A percentile compares a stretch with the other conserved stretches of the same genome.
Evolutionary conservation across 1,140 invertebrate genomes (phyloP).

Genomic region (Cydia strobilella): DNA sequence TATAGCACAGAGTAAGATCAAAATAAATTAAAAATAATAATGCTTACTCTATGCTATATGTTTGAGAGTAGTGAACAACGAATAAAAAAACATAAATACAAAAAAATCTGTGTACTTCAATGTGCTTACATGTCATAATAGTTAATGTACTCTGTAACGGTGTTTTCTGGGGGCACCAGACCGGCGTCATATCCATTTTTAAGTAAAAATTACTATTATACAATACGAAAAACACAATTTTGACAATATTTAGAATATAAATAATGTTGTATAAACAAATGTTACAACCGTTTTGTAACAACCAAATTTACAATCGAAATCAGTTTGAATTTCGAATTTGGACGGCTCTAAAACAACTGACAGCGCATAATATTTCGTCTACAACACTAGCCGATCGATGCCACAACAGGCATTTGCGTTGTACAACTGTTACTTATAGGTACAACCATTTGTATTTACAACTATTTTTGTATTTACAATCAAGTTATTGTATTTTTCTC

Average conservation of each 20-base stretch:
- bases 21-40: conserved; percentile 27
- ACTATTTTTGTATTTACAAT: conserved; percentile 21
- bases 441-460: conserved; percentile 15
- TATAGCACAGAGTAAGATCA: conserved; percentile 52
- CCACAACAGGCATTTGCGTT: conserved; percentile 71
- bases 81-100: conserved; percentile 73
- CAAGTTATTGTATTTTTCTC: conserved; percentile 32
- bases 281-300: background rate
- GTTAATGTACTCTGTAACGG: conserved; percentile 64
- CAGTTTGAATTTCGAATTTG: conserved; percentile 20
- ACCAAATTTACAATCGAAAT: conserved; percentile 18
- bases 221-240: conserved; percentile 28
- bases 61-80: conserved; percentile 68
- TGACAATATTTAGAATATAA: conserved; percentile 29
- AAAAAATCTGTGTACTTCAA: conserved; percentile 68
- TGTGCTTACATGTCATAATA: conserved; percentile 71
- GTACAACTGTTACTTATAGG: conserved; percentile 39
- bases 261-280: background rate
- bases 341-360: conserved; percentile 42
- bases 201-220: conserved; percentile 44
- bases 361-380: conserved; percentile 69
- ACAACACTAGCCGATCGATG: conserved; percentile 65
- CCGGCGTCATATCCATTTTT: conserved; percentile 65
- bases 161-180: conserved; percentile 59
- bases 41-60: conserved; percentile 56